Evolutionary conservation across 2,888 invertebrate genomes (phyloP).

Genomic region (Thera britannica): DNA sequence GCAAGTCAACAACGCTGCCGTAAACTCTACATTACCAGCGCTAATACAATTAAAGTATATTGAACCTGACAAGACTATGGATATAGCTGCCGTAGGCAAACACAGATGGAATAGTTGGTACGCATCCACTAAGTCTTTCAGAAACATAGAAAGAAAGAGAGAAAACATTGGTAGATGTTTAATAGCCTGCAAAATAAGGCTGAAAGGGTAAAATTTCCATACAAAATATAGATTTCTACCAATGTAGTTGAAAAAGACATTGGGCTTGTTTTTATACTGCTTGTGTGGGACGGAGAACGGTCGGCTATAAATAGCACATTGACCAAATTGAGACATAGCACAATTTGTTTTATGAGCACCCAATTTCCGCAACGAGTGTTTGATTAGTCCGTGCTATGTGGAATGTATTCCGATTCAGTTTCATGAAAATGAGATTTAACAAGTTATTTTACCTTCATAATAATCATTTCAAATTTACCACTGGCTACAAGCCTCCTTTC

Average conservation of each 20-base stretch:
- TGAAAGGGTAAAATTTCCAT: too few relatives aligned
- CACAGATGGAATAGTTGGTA: background rate
- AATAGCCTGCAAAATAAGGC: too few relatives aligned
- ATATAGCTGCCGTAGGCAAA: conserved; percentile 4
- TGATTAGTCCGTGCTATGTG: conserved; percentile 39
- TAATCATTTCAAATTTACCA: too few relatives aligned
- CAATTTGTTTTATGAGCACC: conserved; percentile 55
- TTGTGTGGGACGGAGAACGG: background rate
- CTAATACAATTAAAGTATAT: conserved; percentile 37
- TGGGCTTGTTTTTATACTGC: background rate
- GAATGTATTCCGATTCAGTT: conserved; percentile 17
- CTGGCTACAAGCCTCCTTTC: too few relatives aligned
- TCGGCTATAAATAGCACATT: conserved; percentile 51
- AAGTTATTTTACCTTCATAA: too few relatives aligned
- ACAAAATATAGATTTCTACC: background rate
- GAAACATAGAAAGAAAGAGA: background rate
- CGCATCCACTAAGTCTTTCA: background rate
- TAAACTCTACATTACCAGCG: conserved; percentile 17
- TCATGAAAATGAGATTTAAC: background rate
- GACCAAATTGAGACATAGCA: conserved; percentile 59
- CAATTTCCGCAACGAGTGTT: conserved; percentile 38
- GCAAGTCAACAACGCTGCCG: conserved; percentile 12
- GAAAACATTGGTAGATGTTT: too few relatives aligned
- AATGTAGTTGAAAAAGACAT: background rate
- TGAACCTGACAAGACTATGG: conserved; percentile 30